Evolutionary conservation across 2,888 invertebrate species (phyloP).

Genomic region (Calliphora vomitoria): DNA sequence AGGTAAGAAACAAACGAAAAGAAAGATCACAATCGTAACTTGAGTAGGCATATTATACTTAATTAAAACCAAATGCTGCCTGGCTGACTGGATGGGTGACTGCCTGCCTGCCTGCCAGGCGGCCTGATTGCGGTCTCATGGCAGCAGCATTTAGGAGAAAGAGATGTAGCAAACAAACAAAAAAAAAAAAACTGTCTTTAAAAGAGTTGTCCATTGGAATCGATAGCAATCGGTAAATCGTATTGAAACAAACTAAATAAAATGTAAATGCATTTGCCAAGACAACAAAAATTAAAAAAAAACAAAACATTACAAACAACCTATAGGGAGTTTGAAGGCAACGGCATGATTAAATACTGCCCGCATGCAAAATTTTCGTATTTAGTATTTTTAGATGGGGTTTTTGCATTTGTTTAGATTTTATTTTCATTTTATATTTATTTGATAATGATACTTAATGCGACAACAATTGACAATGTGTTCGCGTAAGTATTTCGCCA

Average conservation of each 20-base stretch:
- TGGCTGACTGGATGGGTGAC: constrained; percentile 42
- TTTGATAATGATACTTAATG: constrained; percentile 61
- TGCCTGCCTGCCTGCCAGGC: constrained; percentile 44
- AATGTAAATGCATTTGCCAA: constrained; percentile 59
- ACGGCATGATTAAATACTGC: constrained; percentile 68
- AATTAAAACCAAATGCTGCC: constrained; percentile 76
- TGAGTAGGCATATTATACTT: constrained; percentile 77
- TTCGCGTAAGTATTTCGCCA: constrained; percentile 49
- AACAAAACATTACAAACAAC: constrained; percentile 15
- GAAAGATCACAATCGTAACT: constrained; percentile 76
- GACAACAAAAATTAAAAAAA: background rate
- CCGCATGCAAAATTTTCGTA: constrained; percentile 53
- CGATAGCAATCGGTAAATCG: constrained; percentile 70
- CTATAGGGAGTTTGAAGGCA: constrained; percentile 55
- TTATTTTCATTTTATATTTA: constrained; percentile 50
- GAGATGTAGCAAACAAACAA: constrained; percentile 1
- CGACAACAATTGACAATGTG: constrained; percentile 70
- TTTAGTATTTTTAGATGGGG: constrained; percentile 59
- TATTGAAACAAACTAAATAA: constrained; percentile 59
- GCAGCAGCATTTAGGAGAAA: constrained; percentile 35
- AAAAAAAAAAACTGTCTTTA: constrained; percentile 41
- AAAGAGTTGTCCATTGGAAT: constrained; percentile 71
- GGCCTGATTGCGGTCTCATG: constrained; percentile 62
- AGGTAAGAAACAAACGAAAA: constrained; percentile 48
- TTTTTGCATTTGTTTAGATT: constrained; percentile 41